Evolutionary conservation across 2,797 vertebrate genomes (phyloP).

Genomic region (Scarus forsteni): DNA sequence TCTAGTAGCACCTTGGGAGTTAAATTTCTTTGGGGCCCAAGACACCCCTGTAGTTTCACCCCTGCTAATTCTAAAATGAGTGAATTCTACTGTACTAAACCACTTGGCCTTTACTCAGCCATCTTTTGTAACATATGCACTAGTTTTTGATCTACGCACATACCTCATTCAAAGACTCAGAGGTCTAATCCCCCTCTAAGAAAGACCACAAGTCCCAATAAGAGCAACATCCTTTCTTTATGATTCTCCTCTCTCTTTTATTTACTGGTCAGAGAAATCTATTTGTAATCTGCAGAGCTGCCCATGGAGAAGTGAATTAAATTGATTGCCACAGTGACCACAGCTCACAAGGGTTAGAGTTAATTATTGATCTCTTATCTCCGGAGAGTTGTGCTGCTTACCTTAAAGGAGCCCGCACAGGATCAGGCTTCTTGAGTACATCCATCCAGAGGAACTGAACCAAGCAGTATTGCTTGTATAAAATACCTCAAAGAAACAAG

Average conservation of each 20-base stretch:
- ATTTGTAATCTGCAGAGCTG: conserved; percentile 27
- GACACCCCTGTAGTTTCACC: too few relatives aligned
- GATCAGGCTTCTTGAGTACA: conserved; percentile 1
- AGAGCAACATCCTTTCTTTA: conserved; percentile 1
- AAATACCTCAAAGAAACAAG: conserved; percentile 17
- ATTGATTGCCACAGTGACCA: conserved; percentile 33
- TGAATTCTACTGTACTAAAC: neutral
- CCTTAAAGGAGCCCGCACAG: conserved; percentile 14
- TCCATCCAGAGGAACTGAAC: conserved; percentile 22
- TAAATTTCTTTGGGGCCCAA: too few relatives aligned
- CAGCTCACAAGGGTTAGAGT: conserved; percentile 27
- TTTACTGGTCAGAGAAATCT: conserved; percentile 7
- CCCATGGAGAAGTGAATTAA: conserved; percentile 35
- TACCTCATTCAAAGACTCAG: neutral
- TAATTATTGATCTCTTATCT: conserved; percentile 54
- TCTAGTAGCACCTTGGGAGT: too few relatives aligned
- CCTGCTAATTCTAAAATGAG: neutral
- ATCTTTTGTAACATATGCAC: neutral
- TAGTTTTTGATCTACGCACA: neutral
- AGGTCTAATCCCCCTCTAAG: neutral
- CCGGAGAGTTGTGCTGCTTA: conserved; percentile 19
- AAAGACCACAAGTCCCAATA: neutral
- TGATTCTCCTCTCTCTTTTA: conserved; percentile 6
- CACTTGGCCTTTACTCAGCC: neutral
- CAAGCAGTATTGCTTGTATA: conserved; percentile 6